Conservation (phyloP, 2,113 vertebrate genomes). For the Centropristis striata region DNA sequence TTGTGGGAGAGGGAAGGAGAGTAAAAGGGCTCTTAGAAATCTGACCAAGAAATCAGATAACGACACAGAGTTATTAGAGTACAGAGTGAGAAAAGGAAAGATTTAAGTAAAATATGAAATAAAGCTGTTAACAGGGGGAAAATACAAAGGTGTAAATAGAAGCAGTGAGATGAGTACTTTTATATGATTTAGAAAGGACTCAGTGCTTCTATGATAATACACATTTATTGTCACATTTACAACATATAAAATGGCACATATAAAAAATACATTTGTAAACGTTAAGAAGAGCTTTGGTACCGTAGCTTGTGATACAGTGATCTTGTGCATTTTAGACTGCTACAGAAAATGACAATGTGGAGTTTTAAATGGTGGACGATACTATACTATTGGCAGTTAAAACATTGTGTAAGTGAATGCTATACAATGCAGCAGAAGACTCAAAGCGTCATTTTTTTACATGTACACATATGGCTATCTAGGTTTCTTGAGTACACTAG, state of each 20-base stretch:
- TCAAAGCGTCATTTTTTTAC: conserved; percentile 23
- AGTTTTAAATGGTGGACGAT: conserved; percentile 35
- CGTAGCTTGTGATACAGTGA: conserved; percentile 80
- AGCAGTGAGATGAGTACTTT: no score
- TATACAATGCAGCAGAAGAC: conserved; percentile 45
- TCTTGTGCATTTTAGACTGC: conserved; percentile 67
- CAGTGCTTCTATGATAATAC: conserved; percentile 51
- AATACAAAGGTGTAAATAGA: no score
- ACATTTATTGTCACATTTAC: conserved; percentile 81
- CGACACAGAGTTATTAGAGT: not conserved
- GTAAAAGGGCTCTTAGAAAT: conserved; percentile 17
- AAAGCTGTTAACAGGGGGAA: no score
- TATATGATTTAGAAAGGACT: conserved; percentile 13
- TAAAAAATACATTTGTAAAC: conserved; percentile 87
- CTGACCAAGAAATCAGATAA: conserved; percentile 11
- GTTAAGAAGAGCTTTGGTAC: conserved; percentile 87
- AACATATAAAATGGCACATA: conserved; percentile 81
- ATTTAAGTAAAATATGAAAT: not conserved
- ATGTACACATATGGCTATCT: conserved; percentile 40
- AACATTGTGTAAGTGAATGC: conserved; percentile 49
- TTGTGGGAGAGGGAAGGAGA: not conserved
- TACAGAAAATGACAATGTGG: conserved; percentile 48
- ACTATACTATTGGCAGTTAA: conserved; percentile 1
- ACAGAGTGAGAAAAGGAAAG: not conserved
- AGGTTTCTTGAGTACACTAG: conserved; percentile 31